A percentile compares a stretch with the other conserved stretches of the same genome.
Conservation (phyloP, 2,797 vertebrate genomes). For the Morus bassanus region DNA sequence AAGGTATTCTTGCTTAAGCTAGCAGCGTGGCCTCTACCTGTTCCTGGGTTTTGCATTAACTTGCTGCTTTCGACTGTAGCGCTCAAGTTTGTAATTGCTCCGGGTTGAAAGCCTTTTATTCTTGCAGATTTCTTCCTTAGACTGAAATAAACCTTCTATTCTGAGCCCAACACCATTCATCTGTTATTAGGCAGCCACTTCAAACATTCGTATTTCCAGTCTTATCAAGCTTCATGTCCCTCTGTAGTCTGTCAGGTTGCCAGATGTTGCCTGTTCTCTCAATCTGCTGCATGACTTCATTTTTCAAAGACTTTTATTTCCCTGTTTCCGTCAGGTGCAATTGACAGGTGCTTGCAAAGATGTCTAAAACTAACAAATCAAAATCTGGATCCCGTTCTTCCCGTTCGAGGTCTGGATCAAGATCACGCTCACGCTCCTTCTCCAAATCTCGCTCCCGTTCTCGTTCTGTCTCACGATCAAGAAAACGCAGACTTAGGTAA, state of each 20-base stretch:
- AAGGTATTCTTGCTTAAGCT: neutral
- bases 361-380: slow-evolving; percentile 94
- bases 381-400: slow-evolving; percentile 90
- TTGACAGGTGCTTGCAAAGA: slow-evolving; percentile 73
- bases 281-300: neutral
- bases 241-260: neutral
- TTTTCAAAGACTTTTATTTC: neutral
- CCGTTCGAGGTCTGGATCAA: slow-evolving; percentile 85
- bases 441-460: slow-evolving; percentile 91
- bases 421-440: slow-evolving; percentile 87
- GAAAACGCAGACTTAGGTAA: slow-evolving; percentile 93
- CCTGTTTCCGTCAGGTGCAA: slow-evolving; percentile 42
- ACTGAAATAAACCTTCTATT: neutral
- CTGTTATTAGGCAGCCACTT: neutral
- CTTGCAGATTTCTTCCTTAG: neutral
- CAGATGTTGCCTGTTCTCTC: neutral
- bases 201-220: neutral
- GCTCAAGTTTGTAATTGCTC: neutral
- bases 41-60: neutral
- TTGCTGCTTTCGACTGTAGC: neutral
- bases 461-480: slow-evolving; percentile 88
- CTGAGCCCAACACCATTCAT: neutral
- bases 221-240: neutral
- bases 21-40: neutral
- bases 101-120: neutral